Evolutionary conservation across 2,888 invertebrate species (phyloP).

Genomic region (Lasioglossum malachurum): DNA sequence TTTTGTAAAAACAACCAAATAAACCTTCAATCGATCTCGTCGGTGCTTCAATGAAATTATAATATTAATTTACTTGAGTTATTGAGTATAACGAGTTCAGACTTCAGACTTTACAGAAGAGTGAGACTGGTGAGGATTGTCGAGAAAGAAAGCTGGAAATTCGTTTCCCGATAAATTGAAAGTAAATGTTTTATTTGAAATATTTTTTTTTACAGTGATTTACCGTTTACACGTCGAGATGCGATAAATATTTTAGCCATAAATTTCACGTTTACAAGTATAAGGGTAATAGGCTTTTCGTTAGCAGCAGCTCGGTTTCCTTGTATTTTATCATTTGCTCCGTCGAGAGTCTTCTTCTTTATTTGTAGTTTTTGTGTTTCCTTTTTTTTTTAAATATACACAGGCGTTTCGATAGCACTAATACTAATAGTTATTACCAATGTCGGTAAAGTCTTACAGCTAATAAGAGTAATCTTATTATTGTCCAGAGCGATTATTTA

Average conservation of each 20-base stretch:
- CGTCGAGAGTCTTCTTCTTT: not conserved
- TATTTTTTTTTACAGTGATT: conserved; percentile 23
- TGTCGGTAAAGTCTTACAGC: not conserved
- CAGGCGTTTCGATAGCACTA: conserved; percentile 9
- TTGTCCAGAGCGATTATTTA: conserved; percentile 15
- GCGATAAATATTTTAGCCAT: conserved; percentile 4
- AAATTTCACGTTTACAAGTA: conserved; percentile 12
- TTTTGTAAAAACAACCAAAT: no score
- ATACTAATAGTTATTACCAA: conserved; percentile 2
- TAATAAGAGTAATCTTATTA: conserved; percentile 21
- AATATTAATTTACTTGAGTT: no score
- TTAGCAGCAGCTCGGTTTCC: not conserved
- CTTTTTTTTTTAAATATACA: not conserved
- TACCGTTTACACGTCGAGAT: conserved; percentile 16
- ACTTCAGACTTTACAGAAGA: no score
- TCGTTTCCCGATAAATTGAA: not conserved
- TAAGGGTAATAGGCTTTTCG: conserved; percentile 6
- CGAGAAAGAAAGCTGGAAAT: not conserved
- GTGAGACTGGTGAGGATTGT: not conserved
- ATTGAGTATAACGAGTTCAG: no score
- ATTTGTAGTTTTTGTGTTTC: not conserved
- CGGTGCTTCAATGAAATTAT: no score
- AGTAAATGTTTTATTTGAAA: conserved; percentile 31
- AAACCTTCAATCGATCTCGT: no score
- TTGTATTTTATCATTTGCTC: not conserved